Conservation (phyloP, 2,888 invertebrate species). For the Aleiodes leptofemur region DNA sequence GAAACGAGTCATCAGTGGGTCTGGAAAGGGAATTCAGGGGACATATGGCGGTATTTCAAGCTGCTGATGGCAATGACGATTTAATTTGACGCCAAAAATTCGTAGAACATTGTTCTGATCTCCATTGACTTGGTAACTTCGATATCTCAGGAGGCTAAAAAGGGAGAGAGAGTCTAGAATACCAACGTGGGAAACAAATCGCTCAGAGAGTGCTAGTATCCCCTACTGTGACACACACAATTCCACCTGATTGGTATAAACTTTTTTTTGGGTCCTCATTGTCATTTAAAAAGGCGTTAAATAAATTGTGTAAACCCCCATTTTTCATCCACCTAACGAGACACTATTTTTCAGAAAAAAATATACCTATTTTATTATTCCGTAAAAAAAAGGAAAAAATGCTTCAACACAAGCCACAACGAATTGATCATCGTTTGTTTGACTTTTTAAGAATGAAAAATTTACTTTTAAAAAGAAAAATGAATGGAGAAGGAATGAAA, state of each 20-base stretch:
- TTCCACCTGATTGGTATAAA: conserved; percentile 73
- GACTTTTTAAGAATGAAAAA: conserved; percentile 35
- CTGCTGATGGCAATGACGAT: conserved; percentile 41
- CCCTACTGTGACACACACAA: conserved; percentile 69
- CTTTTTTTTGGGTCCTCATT: conserved; percentile 49
- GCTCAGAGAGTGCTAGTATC: conserved; percentile 44
- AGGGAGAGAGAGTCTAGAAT: conserved; percentile 31
- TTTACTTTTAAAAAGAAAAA: conserved; percentile 9
- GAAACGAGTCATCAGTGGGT: no score
- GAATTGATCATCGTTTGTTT: conserved; percentile 38
- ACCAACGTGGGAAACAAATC: conserved; percentile 66
- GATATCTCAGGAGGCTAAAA: not conserved
- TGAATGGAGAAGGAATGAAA: not conserved
- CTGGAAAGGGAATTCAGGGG: no score
- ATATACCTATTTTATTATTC: conserved; percentile 37
- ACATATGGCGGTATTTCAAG: conserved; percentile 47
- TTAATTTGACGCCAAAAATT: no score
- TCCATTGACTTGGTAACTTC: no score
- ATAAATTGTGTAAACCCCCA: conserved; percentile 33
- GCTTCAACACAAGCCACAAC: conserved; percentile 31
- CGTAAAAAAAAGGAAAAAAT: conserved; percentile 38
- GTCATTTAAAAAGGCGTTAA: conserved; percentile 24
- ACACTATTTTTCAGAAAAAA: conserved; percentile 30
- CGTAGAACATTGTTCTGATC: not conserved
- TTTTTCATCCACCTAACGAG: conserved; percentile 46